Percentiles rank a stretch among this genome's conserved stretches.
phyloP scores from a whole-genome alignment of 1,140 invertebrate species.

The Papilio helenus region DNA sequence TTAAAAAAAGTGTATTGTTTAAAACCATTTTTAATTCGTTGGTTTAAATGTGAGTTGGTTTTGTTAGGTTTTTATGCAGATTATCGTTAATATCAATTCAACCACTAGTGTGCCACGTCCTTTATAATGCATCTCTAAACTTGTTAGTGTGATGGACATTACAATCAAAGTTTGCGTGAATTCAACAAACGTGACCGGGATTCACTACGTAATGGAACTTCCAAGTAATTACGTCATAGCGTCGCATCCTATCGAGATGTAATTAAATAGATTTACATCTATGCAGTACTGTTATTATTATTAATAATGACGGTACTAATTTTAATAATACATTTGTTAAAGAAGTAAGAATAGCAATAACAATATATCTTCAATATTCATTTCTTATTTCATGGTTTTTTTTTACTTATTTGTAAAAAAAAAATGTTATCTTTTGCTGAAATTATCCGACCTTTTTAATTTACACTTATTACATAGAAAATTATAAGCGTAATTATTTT shows the following conservation, averaged over 20 bases:
- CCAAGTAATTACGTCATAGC: neutral
- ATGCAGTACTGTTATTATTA: neutral
- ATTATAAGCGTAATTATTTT: neutral
- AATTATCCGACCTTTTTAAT: no score
- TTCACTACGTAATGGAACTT: conserved; percentile 14
- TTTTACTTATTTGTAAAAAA: no score
- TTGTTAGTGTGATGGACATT: conserved; percentile 23
- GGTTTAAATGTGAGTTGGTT: neutral
- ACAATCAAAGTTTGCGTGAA: conserved; percentile 28
- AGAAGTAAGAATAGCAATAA: no score
- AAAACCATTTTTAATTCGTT: no score
- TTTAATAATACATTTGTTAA: no score
- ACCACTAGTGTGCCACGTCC: neutral
- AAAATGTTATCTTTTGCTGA: no score
- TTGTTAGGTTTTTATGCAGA: neutral
- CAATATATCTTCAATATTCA: no score
- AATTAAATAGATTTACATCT: conserved; percentile 11
- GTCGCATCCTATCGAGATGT: conserved; percentile 6
- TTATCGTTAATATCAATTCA: neutral
- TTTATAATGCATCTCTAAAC: conserved; percentile 16
- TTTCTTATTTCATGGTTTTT: no score
- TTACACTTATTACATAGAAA: neutral
- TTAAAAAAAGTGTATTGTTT: no score
- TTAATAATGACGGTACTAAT: neutral
- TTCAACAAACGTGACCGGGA: conserved; percentile 22